These are phyloP conservation scores for Aphelenchoides bicaudatus DNA, from an alignment of 2,888 invertebrate species.

Conservation along the genomic window DNA sequence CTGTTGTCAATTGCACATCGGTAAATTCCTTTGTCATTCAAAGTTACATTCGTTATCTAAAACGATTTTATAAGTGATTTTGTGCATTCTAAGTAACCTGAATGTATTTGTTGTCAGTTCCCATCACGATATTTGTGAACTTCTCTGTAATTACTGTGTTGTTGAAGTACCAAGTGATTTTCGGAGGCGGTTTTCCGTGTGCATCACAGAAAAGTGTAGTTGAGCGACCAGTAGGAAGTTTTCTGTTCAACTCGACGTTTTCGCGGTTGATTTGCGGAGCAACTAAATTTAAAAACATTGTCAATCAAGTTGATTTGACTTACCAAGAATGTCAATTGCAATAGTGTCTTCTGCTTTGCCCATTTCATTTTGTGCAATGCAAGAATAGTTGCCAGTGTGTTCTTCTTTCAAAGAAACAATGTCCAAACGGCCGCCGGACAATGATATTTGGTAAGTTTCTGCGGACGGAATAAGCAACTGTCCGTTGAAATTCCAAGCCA, in stretches of 20 bases:
- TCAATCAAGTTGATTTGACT: conserved; percentile 32
- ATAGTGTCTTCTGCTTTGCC: conserved; percentile 66
- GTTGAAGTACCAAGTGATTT: conserved; percentile 63
- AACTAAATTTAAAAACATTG: conserved; percentile 56
- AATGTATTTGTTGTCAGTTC: conserved; percentile 36
- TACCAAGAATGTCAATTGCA: conserved; percentile 67
- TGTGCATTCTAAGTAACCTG: conserved; percentile 29
- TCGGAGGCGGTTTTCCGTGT: conserved; percentile 65
- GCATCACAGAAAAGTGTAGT: conserved; percentile 66
- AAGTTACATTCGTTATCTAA: conserved; percentile 50
- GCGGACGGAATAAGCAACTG: conserved; percentile 61
- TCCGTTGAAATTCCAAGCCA: conserved; percentile 64
- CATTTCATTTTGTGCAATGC: conserved; percentile 65
- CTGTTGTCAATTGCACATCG: conserved; percentile 61
- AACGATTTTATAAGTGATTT: not conserved
- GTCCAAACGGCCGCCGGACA: conserved; percentile 50
- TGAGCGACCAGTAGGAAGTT: conserved; percentile 65
- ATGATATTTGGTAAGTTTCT: conserved; percentile 45
- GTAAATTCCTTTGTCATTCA: conserved; percentile 62
- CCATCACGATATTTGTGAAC: conserved; percentile 31
- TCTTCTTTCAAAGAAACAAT: conserved; percentile 49
- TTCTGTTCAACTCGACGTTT: conserved; percentile 52
- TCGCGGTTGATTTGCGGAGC: conserved; percentile 62
- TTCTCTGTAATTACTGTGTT: conserved; percentile 18
- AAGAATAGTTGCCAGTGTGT: conserved; percentile 67